Evolutionary conservation across 1,140 invertebrate genomes (phyloP), one percentile per base, ranked within the genome.

Genomic region (Chironomus tepperi): DNA sequence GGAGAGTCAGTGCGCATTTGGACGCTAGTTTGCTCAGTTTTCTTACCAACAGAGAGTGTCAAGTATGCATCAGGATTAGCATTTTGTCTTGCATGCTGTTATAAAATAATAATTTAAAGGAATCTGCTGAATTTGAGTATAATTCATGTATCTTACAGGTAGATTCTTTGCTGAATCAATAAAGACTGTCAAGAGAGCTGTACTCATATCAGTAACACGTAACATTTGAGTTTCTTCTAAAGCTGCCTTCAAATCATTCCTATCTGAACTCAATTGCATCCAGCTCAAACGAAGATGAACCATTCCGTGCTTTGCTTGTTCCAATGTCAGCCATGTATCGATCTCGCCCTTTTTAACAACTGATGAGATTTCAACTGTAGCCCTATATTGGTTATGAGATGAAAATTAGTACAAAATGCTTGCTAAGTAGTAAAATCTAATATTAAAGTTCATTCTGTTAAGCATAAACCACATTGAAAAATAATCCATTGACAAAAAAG

Each of bases 291-390:
- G 88, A 42, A 98, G 79, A 82, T 97, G 93, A 1, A 98, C 87
- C 85, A 93, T 90, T 43, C 97, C 97, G 79, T 94, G 93, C 83
- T 96, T 96, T 3, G 94, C 95, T 84, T 96, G 91, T 82, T 98
- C 95, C 76, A 98, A 85, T 0, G 93, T 92, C 73, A 97, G 86
- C 95, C 96, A 98, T 70, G 88, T 88, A 81, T 91, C 90, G 73
- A 89, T 83, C 74, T 85, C 83, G 75, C 89, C 89, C 78, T 88
- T 89, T 77, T 88, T 88, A 24, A 87, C 87, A 2, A 91, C 87
- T 76, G 85, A 87, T 76, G 84, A 84, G 70, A 92, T 87, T 82
- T 91, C 89, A 74, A 91, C 84, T 1, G 88, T 88, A 64, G 87
- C 87, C 81, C 88, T 70, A 67, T 1, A 19, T 70, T 6, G 7